Evolutionary conservation across 2,113 vertebrate genomes (phyloP).

Genomic region (Phalacrocorax aristotelis): DNA sequence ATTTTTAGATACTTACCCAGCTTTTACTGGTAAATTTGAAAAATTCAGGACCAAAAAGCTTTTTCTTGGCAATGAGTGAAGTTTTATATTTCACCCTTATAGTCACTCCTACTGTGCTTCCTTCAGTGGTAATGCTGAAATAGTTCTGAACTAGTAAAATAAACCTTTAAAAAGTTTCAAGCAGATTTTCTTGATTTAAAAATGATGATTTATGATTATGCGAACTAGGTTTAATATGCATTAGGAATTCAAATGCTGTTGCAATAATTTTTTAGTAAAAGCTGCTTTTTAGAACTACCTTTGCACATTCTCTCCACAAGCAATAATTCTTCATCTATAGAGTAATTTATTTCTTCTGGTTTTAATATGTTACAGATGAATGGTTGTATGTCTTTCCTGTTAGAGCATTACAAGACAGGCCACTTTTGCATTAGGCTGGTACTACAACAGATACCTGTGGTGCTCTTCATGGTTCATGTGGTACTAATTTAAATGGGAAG

Average conservation of each 20-base stretch:
- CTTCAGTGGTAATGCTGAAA: slow-evolving; percentile 44
- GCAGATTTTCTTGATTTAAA: slow-evolving; percentile 74
- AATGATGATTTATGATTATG: slow-evolving; percentile 77
- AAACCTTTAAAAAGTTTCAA: slow-evolving; percentile 73
- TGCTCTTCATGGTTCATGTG: slow-evolving; percentile 98
- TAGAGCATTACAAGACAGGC: slow-evolving; percentile 86
- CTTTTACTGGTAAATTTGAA: neutral
- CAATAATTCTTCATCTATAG: slow-evolving; percentile 93
- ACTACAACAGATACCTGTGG: slow-evolving; percentile 91
- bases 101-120: slow-evolving; percentile 12
- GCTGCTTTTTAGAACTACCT: slow-evolving; percentile 81
- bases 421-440: slow-evolving; percentile 81
- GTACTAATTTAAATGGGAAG: slow-evolving; percentile 99
- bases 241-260: slow-evolving; percentile 83
- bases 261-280: slow-evolving; percentile 84
- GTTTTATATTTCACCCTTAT: slow-evolving; percentile 29
- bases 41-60: neutral
- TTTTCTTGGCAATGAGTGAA: slow-evolving; percentile 6
- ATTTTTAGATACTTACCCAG: neutral
- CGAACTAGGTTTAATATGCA: slow-evolving; percentile 76
- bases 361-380: slow-evolving; percentile 99
- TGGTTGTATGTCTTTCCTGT: slow-evolving; percentile 89
- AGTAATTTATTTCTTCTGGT: slow-evolving; percentile 96
- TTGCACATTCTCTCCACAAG: slow-evolving; percentile 80
- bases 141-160: slow-evolving; percentile 57